phyloP scores from a whole-genome alignment of 2,888 invertebrate species.

The Noctua pronuba region DNA sequence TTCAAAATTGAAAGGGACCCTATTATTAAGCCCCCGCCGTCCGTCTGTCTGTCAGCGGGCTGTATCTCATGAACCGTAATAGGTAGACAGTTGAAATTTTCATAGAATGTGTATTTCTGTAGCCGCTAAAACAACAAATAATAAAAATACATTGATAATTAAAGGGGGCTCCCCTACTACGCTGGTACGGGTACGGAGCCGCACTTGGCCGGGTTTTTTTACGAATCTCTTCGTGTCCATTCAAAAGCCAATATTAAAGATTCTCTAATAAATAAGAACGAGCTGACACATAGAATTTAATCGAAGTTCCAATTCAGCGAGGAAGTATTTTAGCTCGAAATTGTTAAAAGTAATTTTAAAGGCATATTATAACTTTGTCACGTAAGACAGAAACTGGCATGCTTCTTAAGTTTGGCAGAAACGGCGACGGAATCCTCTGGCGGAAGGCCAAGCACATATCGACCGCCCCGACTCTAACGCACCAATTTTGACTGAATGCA shows the following conservation, averaged over 20 bases:
- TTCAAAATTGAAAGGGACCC: too few relatives aligned
- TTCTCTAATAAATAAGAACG: neutral
- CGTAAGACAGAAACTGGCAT: slow-evolving; percentile 62
- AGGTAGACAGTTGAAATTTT: too few relatives aligned
- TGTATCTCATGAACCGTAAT: too few relatives aligned
- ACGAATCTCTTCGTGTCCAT: neutral
- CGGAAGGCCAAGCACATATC: slow-evolving; percentile 78
- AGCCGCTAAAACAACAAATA: too few relatives aligned
- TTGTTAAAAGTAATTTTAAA: slow-evolving; percentile 64
- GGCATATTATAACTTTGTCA: slow-evolving; percentile 61
- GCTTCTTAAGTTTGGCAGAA: slow-evolving; percentile 66
- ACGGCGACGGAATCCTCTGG: slow-evolving; percentile 70
- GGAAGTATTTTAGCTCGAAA: slow-evolving; percentile 35
- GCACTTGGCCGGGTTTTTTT: neutral
- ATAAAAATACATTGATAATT: too few relatives aligned
- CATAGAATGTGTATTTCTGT: too few relatives aligned
- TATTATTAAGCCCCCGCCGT: too few relatives aligned
- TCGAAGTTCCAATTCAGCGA: slow-evolving; percentile 19
- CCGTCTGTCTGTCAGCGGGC: too few relatives aligned
- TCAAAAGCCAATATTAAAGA: neutral
- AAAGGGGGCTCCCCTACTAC: too few relatives aligned
- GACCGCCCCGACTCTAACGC: slow-evolving; percentile 72
- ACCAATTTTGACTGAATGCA: slow-evolving; percentile 69
- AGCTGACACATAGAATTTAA: slow-evolving; percentile 6
- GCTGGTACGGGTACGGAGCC: too few relatives aligned